Base-by-base conservation (phyloP, 2,113 vertebrate species). In the Pimephales promelas region DNA sequence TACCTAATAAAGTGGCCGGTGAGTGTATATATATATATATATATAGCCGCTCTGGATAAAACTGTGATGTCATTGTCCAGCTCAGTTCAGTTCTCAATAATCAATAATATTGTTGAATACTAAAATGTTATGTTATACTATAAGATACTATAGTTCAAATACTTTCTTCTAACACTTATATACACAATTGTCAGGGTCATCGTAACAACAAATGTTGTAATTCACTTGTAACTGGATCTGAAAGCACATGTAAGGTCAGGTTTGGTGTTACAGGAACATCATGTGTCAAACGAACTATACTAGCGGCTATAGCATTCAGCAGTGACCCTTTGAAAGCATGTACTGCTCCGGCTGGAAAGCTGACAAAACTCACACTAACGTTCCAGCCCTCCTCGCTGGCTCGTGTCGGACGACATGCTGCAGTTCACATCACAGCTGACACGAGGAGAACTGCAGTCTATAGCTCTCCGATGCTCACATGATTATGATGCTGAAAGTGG, bases 401-500 rank as follows among this genome's bases (percentile, higher is more conserved):
- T 90, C 87, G 83, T 90, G 77, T 87, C 79, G 26, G 84, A 81
- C 90, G 80, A 85, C 79, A 10, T 56, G 83, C 92, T 92, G 89
- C 87, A 90, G 91, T 93, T 92, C 89, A 92, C 90, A 93, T 91
- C 90, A 91, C 90, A 91, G 92, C 81, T 75, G 31, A 89, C 89
- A 89, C 91, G 83, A 86, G 68, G 86, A 88, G 89, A 94, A 93
- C 88, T 90, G 92, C 93, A 91, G 92, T 93, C 93, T 92, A 93
- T 89, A 87, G 61, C 72, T 87, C 91, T 89, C 83, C 64, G 26
- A 90, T 14, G 61, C 72, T 28, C 87, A 87, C 86, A 77, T 90
- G 90, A 93, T 89, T 90, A 92, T 88, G 88, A 31, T 31, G 89
- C 88, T 92, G 91, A 91, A 91, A 93, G 92, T 92, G 91, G 92